These are phyloP conservation scores for Halichondria panicea DNA, from an alignment of 37 sponge, comb jelly and placozoan genomes.

Conservation along the genomic window DNA sequence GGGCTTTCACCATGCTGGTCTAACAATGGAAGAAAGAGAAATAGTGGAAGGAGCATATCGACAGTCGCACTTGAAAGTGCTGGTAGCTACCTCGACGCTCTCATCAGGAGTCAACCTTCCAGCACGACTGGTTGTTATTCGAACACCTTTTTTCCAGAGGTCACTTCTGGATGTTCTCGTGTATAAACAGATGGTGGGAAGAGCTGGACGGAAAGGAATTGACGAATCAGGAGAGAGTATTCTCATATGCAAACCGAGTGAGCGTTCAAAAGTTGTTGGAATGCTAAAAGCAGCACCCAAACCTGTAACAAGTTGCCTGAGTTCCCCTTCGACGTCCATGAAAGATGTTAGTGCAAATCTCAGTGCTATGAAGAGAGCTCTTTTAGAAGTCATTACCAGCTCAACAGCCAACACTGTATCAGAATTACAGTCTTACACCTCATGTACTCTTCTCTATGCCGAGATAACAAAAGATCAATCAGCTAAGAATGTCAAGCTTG, in stretches of 20 bases:
- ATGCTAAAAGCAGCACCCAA: constrained; percentile 71
- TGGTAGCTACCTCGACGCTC: constrained; percentile 96
- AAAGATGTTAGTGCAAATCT: neutral
- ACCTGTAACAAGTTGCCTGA: constrained; percentile 89
- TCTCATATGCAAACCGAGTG: constrained; percentile 84
- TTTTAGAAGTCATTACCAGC: constrained; percentile 91
- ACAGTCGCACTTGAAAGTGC: constrained; percentile 58
- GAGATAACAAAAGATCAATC: constrained; percentile 36
- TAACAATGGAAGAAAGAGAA: constrained; percentile 97
- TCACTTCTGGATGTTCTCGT: constrained; percentile 72
- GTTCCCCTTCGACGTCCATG: neutral
- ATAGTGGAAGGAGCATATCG: constrained; percentile 93
- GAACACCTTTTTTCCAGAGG: constrained; percentile 85
- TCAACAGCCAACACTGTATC: constrained; percentile 55
- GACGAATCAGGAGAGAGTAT: constrained; percentile 92
- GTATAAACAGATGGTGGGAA: constrained; percentile 97
- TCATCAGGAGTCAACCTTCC: constrained; percentile 98
- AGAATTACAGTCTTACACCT: constrained; percentile 64
- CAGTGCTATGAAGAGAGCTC: constrained; percentile 85
- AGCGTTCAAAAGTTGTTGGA: constrained; percentile 63
- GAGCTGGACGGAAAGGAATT: constrained; percentile 98
- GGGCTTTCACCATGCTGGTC: constrained; percentile 98
- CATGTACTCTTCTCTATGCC: constrained; percentile 88
- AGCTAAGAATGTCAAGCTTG: neutral
- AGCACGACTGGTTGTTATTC: constrained; percentile 92